Base-by-base conservation (phyloP, 35 echinoderm and acorn worm species). In the Strongylocentrotus purpuratus region DNA sequence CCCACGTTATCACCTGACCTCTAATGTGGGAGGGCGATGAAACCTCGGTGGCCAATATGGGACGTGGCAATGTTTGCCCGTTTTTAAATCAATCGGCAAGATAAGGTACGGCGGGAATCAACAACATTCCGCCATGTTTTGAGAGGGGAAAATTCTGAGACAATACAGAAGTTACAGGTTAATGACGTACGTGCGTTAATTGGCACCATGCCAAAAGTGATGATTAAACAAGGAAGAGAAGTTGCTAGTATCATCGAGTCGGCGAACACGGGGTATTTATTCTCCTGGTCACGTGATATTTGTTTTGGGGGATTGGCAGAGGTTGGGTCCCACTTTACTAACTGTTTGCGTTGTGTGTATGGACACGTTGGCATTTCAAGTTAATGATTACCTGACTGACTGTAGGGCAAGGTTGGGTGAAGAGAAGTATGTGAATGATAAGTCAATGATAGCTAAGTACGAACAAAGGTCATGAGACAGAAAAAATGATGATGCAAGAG, bases 221-320 rank as follows among this genome's bases (percentile, higher is more conserved):
- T 78, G 6, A 78, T 78, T n/a, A 78, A 78, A 78, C 65, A 78
- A 8, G 65, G 65, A 78, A 78, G 65, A 78, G 65, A 78, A 78
- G 65, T 78, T 78, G 22, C 28, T 0, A 4, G 20, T 78, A 78
- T 31, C 65, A 78, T 22, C 20, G 65, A 78, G 65, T 78, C 4
- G 65, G 22, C 20, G 1, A 25, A 78, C 65, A 78, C 25, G 4
- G 65, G 65, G 25, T 78, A 28, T 78, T 78, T 78, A n/a, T n/a
- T 78, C 65, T 1, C 28, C 1, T 18, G 18, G 20, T 78, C 65
- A 22, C 22, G 20, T 78, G 65, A n/a, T 78, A 78, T 89, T 89
- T 89, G 87, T 33, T 46, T 33, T 45, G 87, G 87, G 87, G 87
- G 87, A 89, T 33, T 89, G 87, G 87, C 87, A 89, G 87, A 89